Evolutionary conservation across 2,888 invertebrate species (phyloP), one percentile per base, ranked within the genome.

Genomic region (Callinectes sapidus): DNA sequence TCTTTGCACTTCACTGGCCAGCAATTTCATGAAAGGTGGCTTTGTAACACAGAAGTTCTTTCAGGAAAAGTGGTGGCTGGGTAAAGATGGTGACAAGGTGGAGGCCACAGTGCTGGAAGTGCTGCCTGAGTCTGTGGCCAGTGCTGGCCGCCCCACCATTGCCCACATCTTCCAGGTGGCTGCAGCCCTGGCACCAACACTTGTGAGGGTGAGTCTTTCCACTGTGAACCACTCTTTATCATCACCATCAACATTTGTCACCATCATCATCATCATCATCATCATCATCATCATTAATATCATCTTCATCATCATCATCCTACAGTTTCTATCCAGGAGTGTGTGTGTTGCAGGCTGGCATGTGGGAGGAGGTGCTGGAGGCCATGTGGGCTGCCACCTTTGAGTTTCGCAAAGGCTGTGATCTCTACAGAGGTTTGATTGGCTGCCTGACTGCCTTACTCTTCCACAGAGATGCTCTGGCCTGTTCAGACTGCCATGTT

Each of bases 401-500:
- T 14, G 92, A 92, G 39, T 92, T 87, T 23, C 71, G 90, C 42
- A 92, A 92, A 42, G 86, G 92, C 6, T 92, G 92, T 71, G 90
- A 92, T 54, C 90, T 92, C 32, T 90, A 92, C 32, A 90, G 90
- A 16, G 55, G 71, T 48, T 81, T 92, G 23, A 85, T 92, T 18
- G 54, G 77, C 55, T 92, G 87, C 35, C 42, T 92, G 13, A 39
- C 92, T 16, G 90, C 87, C 28, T 88, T 92, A 5, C 90, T 92
- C 77, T 92, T 87, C 55, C 90, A 92, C 77, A n/a, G 54, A 8
- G 77, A 87, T 55, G 87, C 88, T 8, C 2, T 92, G n/a, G 23
- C 55, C 77, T 54, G 48, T 0, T 6, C 35, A n/a, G 87, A 92
- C 13, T 48, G 77, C 35, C 90, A 87, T 54, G 39, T 16, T 6